Evolutionary conservation across 2,113 vertebrate species (phyloP), one percentile per base, ranked within the genome.

Genomic region (Prunella himalayana): DNA sequence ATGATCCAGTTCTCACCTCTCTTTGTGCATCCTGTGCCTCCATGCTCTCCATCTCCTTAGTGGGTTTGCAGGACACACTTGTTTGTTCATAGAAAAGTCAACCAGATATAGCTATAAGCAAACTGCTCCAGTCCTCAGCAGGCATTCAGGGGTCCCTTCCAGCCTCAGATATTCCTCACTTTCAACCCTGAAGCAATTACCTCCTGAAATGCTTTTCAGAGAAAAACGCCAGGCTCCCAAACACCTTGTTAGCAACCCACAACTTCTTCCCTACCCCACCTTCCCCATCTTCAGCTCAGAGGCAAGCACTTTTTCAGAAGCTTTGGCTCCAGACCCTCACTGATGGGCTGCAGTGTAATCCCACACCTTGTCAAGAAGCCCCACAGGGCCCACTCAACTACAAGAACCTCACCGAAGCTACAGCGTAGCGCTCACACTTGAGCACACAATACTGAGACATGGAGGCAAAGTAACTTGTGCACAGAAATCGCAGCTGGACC

Each of bases 391-490:
- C 64, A 39, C 44, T 42, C 3, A 3, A n/a, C 30, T 37, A 16
- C 45, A 28, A 45, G 17, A 50, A n/a, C 11, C 16, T 31, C 63
- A 47, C 24, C 11, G 15, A 68, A 47, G 45, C 24, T 47, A 25
- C 47, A 68, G 47, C 0, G 0, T 1, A 31, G 14, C 39, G 59
- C 66, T 44, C 41, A 4, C 1, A 3, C 44, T 6, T 9, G 30
- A 0, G 3, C 3, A 13, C 4, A 11, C 15, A 28, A 13, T 1
- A 17, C 0, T 0, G 3, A 68, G 44, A 73, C 39, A 28, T 0
- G 1, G 17, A 70, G 45, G 13, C 44, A 47, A 71, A 47, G 37
- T 4, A 57, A 33, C 28, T 2, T 25, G 15, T 2, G 42, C 37
- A 17, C 0, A 7, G 27, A 49, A 56, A 73, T 6, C 2, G 1